Evolutionary conservation across 2,888 invertebrate species (phyloP).

Genomic region (Epiblema foenella): DNA sequence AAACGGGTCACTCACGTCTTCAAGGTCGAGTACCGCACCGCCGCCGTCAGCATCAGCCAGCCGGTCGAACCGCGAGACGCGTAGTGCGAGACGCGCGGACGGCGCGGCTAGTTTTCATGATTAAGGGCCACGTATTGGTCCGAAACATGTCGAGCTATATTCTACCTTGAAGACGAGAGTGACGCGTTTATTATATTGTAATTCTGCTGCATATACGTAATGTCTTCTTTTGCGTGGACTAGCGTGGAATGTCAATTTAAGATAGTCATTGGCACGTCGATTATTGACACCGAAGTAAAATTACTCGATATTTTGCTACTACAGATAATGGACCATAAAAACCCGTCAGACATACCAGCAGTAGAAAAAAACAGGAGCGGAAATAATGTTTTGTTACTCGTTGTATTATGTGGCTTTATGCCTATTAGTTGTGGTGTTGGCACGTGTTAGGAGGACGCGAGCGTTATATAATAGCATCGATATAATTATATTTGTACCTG

Average conservation of each 20-base stretch:
- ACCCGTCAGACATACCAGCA: conserved; percentile 27
- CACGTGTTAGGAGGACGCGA: background rate
- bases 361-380: conserved; percentile 37
- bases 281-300: conserved; percentile 20
- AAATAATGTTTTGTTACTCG: conserved; percentile 38
- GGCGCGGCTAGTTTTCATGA: no score
- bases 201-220: no score
- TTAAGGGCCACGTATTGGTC: no score
- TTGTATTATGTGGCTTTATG: conserved; percentile 29
- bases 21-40: no score
- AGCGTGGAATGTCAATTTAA: conserved; percentile 1
- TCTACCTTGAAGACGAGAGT: no score
- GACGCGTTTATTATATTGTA: no score
- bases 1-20: no score
- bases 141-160: no score
- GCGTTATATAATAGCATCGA: background rate
- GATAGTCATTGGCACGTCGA: conserved; percentile 7
- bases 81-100: no score
- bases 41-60: no score
- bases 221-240: background rate
- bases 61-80: no score
- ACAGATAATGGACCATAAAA: conserved; percentile 41
- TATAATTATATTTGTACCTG: background rate
- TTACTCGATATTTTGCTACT: conserved; percentile 14
- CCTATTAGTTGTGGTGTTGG: conserved; percentile 3